These are phyloP conservation scores for Aplocera efformata DNA, from an alignment of 2,888 invertebrate species.

Conservation along the genomic window DNA sequence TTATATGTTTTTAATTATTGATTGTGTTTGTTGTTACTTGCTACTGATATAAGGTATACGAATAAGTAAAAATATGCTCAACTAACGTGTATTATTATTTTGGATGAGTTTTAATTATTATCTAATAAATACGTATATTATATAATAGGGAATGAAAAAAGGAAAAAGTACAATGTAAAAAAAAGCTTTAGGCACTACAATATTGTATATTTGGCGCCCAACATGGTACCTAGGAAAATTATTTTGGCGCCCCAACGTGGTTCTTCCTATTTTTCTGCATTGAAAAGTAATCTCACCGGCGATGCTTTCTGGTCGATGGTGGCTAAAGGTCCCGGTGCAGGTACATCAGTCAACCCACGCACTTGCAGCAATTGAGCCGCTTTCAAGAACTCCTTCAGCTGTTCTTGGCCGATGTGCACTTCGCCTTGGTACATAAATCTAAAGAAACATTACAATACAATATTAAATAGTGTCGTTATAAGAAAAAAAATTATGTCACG, in stretches of 20 bases:
- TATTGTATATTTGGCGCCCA: slow-evolving; percentile 2
- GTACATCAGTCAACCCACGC: slow-evolving; percentile 91
- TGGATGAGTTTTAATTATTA: too few species aligned
- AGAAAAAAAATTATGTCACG: not conserved
- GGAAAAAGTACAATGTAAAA: slow-evolving; percentile 1
- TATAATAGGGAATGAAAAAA: too few species aligned
- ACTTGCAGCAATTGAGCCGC: slow-evolving; percentile 94
- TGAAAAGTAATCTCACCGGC: slow-evolving; percentile 83
- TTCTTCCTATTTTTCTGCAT: slow-evolving; percentile 1
- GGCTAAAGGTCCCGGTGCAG: slow-evolving; percentile 68
- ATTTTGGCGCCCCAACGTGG: slow-evolving; percentile 24
- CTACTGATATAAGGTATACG: too few species aligned
- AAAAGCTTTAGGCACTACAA: not conserved
- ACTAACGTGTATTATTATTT: too few species aligned
- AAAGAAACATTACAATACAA: slow-evolving; percentile 12
- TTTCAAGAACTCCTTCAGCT: slow-evolving; percentile 90
- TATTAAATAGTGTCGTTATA: not conserved
- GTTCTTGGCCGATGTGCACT: slow-evolving; percentile 93
- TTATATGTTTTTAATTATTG: too few species aligned
- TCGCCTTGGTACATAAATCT: slow-evolving; percentile 96
- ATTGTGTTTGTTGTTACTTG: too few species aligned
- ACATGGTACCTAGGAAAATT: not conserved
- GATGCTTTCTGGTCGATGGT: slow-evolving; percentile 84
- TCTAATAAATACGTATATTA: too few species aligned
- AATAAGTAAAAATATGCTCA: too few species aligned